These are phyloP conservation scores for Typhlichthys subterraneus DNA, from an alignment of 2,797 vertebrate species.

Conservation along the genomic window DNA sequence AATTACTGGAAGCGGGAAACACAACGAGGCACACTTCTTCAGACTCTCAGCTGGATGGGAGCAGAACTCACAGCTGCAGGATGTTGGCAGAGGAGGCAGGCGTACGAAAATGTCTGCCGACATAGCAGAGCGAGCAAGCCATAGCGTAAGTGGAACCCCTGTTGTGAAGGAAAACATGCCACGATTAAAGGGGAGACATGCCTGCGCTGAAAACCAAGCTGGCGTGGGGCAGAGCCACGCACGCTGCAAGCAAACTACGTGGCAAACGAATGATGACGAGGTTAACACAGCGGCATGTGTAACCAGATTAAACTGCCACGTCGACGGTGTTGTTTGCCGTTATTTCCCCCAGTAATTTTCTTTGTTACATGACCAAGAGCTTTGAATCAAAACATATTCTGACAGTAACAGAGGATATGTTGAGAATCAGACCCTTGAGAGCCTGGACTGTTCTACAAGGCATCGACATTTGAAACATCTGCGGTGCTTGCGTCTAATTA, in stretches of 20 bases:
- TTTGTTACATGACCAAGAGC: conserved; percentile 20
- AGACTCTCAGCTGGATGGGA: conserved; percentile 33
- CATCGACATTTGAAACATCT: conserved; percentile 42
- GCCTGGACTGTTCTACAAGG: conserved; percentile 15
- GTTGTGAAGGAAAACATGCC: conserved; percentile 29
- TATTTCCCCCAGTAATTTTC: conserved; percentile 22
- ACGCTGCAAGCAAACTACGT: conserved; percentile 1
- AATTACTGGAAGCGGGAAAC: conserved; percentile 76
- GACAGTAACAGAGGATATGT: conserved; percentile 25
- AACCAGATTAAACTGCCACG: conserved; percentile 27
- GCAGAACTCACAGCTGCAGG: conserved; percentile 56
- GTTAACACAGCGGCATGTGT: not conserved
- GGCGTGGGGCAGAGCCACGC: not conserved
- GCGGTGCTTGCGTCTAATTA: conserved; percentile 28
- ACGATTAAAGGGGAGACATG: conserved; percentile 18
- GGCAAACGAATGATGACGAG: not conserved
- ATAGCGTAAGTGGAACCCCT: conserved; percentile 38
- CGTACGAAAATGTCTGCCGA: conserved; percentile 50
- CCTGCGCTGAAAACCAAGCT: conserved; percentile 14
- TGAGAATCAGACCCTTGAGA: conserved; percentile 16
- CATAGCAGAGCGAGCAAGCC: conserved; percentile 36
- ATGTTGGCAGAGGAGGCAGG: conserved; percentile 48
- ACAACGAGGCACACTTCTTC: conserved; percentile 21
- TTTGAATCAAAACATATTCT: conserved; percentile 24
- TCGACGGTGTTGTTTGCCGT: conserved; percentile 13